Evolutionary conservation across 2,113 vertebrate genomes (phyloP), one percentile per base, ranked within the genome.

Genomic region (Caretta caretta): DNA sequence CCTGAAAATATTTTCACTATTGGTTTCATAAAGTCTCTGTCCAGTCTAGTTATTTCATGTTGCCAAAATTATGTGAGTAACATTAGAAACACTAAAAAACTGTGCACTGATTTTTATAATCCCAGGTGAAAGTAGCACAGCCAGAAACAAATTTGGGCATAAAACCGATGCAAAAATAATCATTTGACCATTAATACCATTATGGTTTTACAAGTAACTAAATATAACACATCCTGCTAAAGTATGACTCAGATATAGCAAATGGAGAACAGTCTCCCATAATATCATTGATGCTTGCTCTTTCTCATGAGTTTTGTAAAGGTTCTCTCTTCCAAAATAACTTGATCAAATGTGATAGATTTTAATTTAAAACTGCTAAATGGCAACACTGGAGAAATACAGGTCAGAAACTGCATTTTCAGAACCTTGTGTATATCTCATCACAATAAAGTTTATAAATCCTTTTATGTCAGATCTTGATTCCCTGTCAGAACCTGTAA

Each of bases 401-500:
- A 1, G 1, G 2, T 1, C 0, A 54, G 3, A 75, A 6, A 46
- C 17, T 14, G 78, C 31, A 9, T 38, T 92, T 90, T 92, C 17
- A 83, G 35, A 88, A 76, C 82, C 2, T 11, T 22, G 22, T 0
- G 2, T 20, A n/a, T 84, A 92, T 90, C 83, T 91, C 82, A 93
- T 84, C 56, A 84, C 54, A 91, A 82, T 89, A 95, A 24, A 92
- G 10, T 7, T 76, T 46, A 83, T 22, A 89, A 96, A 93, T 91
- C 56, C 49, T 93, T 94, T 94, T 95, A 78, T 4, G 93, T 57
- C 76, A 92, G 94, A 27, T 96, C 69, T 35, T 81, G 20, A 93
- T 76, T 95, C 35, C 81, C 84, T 92, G 88, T 90, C 90, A 97
- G 88, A 94, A 92, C 89, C 56, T 89, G 48, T 86, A 95, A 96